phyloP scores from a whole-genome alignment of 2,113 vertebrate genomes.

The Gadus macrocephalus region DNA sequence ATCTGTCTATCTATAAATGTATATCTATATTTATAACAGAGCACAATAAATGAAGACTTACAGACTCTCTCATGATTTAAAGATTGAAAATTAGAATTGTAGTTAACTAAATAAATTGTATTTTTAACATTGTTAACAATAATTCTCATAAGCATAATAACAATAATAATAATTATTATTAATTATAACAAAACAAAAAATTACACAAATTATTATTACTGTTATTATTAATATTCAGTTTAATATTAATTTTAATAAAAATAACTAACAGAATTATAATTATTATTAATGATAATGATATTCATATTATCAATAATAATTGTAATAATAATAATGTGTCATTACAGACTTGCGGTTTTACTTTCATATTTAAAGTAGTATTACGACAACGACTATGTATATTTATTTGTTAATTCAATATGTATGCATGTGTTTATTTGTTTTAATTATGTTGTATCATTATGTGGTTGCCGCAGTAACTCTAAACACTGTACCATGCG shows the following conservation, averaged over 20 bases:
- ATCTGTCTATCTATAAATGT: too few species aligned
- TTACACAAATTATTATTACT: not conserved
- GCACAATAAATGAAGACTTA: too few species aligned
- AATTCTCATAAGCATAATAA: not conserved
- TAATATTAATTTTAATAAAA: not conserved
- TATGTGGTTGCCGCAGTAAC: not conserved
- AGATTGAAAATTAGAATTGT: too few species aligned
- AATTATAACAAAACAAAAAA: not conserved
- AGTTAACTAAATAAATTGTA: too few species aligned
- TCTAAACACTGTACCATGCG: constrained; percentile 3
- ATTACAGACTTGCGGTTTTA: too few species aligned
- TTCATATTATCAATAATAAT: too few species aligned
- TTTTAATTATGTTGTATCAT: not conserved
- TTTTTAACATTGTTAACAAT: not conserved
- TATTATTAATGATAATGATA: not conserved
- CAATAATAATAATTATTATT: not conserved
- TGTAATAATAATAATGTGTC: too few species aligned
- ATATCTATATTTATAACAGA: too few species aligned
- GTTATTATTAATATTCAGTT: too few species aligned
- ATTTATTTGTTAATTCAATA: not conserved
- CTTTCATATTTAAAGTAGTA: too few species aligned
- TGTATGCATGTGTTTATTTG: not conserved
- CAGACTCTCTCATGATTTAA: too few species aligned
- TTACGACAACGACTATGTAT: too few species aligned
- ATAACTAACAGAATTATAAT: not conserved